These are phyloP conservation scores for Amaurobius ferox DNA, from an alignment of 2,888 invertebrate genomes.

Conservation along the genomic window DNA sequence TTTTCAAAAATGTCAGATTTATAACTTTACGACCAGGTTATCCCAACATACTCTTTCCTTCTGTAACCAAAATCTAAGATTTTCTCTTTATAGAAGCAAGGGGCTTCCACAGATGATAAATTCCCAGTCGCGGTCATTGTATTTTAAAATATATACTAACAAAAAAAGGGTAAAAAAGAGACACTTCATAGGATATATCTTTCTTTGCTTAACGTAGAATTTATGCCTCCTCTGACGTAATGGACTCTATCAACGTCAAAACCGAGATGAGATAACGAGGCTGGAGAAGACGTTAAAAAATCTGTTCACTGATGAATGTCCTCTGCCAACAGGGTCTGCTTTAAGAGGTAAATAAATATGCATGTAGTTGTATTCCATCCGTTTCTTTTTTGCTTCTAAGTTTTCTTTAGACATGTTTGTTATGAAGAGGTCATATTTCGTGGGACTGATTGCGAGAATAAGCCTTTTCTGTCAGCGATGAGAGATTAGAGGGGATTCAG, in stretches of 20 bases:
- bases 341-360: constrained; percentile 66
- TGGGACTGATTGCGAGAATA: constrained; percentile 31
- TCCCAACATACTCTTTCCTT: no score
- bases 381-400: constrained; percentile 6
- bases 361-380: constrained; percentile 36
- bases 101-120: constrained; percentile 10
- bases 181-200: not conserved
- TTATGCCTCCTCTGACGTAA: constrained; percentile 52
- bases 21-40: no score
- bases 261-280: constrained; percentile 57
- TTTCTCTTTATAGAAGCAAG: not conserved
- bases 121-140: constrained; percentile 37
- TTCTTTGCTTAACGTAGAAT: constrained; percentile 19
- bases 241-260: constrained; percentile 64
- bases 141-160: constrained; percentile 10
- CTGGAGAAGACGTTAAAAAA: constrained; percentile 45
- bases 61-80: no score
- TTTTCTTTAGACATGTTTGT: constrained; percentile 34
- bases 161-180: constrained; percentile 25
- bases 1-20: no score
- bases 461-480: constrained; percentile 41
- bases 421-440: constrained; percentile 62
- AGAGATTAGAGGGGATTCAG: constrained; percentile 41
- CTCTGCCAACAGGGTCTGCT: constrained; percentile 47
- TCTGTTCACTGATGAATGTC: constrained; percentile 52